Evolutionary conservation across 2,797 vertebrate species (phyloP).

Genomic region (Mormyrus hasselquistii): DNA sequence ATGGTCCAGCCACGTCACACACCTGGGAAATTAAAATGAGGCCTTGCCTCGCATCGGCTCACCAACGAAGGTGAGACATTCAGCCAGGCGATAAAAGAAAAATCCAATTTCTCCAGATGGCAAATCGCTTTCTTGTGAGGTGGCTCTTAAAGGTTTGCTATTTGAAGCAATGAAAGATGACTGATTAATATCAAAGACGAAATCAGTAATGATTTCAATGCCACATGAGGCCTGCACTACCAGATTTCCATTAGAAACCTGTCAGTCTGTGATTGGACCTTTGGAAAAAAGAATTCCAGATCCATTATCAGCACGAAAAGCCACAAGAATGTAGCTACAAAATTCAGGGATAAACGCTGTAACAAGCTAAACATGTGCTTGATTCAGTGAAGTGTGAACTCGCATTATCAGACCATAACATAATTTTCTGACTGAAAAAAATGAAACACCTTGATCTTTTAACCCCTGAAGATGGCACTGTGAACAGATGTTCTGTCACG

Average conservation of each 20-base stretch:
- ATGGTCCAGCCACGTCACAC: not conserved
- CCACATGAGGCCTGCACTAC: slow-evolving; percentile 17
- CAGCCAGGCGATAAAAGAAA: slow-evolving; percentile 8
- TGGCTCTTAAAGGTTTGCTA: slow-evolving; percentile 22
- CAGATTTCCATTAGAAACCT: slow-evolving; percentile 29
- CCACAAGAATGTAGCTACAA: not conserved
- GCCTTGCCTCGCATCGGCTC: not conserved
- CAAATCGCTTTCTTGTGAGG: slow-evolving; percentile 30
- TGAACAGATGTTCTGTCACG: slow-evolving; percentile 31
- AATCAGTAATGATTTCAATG: slow-evolving; percentile 31
- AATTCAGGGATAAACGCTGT: not conserved
- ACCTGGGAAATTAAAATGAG: slow-evolving; percentile 22
- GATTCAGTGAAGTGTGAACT: not conserved
- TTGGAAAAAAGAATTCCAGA: slow-evolving; percentile 19
- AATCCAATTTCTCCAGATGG: slow-evolving; percentile 24
- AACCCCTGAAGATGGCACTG: slow-evolving; percentile 13
- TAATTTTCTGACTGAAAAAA: slow-evolving; percentile 19
- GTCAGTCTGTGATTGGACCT: slow-evolving; percentile 25
- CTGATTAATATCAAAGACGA: slow-evolving; percentile 39
- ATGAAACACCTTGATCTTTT: slow-evolving; percentile 32
- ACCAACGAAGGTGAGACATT: slow-evolving; percentile 21
- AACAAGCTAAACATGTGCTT: not conserved
- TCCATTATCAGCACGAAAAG: slow-evolving; percentile 24
- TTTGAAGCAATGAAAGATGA: slow-evolving; percentile 32
- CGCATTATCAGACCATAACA: slow-evolving; percentile 6